phyloP scores from a whole-genome alignment of 2,113 vertebrate species.

The Brevimyrus niger region DNA sequence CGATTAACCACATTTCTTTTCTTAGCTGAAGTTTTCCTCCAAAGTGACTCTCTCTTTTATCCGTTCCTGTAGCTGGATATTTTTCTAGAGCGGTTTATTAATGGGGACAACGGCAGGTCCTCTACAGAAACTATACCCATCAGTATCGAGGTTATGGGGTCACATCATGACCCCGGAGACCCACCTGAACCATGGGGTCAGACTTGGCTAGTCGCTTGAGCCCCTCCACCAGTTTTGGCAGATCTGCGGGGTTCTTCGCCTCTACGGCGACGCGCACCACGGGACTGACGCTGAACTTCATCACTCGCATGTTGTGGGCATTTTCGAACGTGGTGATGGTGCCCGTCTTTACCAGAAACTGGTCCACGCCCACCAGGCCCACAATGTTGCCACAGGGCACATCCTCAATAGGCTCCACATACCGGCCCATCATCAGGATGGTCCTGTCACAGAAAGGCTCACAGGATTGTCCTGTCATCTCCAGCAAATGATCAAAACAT shows the following conservation, averaged over 20 bases:
- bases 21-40: not conserved
- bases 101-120: not conserved
- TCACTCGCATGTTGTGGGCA: constrained; percentile 54
- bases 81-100: not conserved
- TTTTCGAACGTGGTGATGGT: constrained; percentile 54
- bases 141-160: not conserved
- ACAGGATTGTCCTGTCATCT: not conserved
- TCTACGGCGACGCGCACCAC: constrained; percentile 53
- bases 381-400: constrained; percentile 58
- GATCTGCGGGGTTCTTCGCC: constrained; percentile 54
- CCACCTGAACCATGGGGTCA: constrained; percentile 49
- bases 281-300: constrained; percentile 58
- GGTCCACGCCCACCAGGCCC: constrained; percentile 54
- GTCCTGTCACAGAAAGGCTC: constrained; percentile 37
- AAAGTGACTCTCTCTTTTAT: not conserved
- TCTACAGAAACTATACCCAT: not conserved
- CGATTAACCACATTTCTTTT: not conserved
- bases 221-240: constrained; percentile 57
- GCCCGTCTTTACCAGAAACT: constrained; percentile 54
- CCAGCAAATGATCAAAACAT: not conserved
- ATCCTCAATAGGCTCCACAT: constrained; percentile 58
- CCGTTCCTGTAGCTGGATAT: not conserved
- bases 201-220: constrained; percentile 56
- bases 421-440: constrained; percentile 58
- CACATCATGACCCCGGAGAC: not conserved